Evolutionary conservation across 2,888 invertebrate genomes (phyloP).

Genomic region (Dryococelus australis): DNA sequence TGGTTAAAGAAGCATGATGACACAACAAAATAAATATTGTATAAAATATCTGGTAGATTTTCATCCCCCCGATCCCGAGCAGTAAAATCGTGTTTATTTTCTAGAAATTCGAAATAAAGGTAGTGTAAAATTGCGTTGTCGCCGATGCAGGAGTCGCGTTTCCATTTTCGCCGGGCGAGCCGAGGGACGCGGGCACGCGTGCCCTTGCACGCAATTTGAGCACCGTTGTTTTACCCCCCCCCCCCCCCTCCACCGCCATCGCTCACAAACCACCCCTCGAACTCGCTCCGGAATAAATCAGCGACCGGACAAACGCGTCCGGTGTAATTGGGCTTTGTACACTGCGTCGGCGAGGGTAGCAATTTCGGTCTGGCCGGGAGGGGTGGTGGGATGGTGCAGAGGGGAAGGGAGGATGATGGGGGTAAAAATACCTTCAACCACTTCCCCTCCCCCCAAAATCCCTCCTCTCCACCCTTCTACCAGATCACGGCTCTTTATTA

Average conservation of each 20-base stretch:
- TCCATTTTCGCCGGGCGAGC: conserved; percentile 1
- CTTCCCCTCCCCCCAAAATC: neutral
- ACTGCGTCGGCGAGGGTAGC: neutral
- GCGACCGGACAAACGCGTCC: conserved; percentile 1
- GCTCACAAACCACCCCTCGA: neutral
- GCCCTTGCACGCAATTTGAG: conserved; percentile 10
- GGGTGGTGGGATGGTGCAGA: neutral
- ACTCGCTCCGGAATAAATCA: conserved; percentile 1
- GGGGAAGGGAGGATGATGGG: neutral
- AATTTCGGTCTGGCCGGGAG: neutral
- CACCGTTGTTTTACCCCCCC: neutral
- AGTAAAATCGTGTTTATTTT: neutral
- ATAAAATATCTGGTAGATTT: too few relatives aligned
- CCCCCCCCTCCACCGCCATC: neutral
- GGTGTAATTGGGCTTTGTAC: neutral
- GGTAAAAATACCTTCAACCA: neutral
- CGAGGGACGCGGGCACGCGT: neutral
- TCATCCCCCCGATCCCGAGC: too few relatives aligned
- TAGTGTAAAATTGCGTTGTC: neutral
- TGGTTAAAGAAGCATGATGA: too few relatives aligned
- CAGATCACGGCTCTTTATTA: neutral
- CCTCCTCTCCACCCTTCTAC: neutral
- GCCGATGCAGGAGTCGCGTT: neutral
- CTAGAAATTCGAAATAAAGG: neutral
- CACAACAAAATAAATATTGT: too few relatives aligned